phyloP scores from a whole-genome alignment of 2,888 invertebrate species.

The Macaria liturata region DNA sequence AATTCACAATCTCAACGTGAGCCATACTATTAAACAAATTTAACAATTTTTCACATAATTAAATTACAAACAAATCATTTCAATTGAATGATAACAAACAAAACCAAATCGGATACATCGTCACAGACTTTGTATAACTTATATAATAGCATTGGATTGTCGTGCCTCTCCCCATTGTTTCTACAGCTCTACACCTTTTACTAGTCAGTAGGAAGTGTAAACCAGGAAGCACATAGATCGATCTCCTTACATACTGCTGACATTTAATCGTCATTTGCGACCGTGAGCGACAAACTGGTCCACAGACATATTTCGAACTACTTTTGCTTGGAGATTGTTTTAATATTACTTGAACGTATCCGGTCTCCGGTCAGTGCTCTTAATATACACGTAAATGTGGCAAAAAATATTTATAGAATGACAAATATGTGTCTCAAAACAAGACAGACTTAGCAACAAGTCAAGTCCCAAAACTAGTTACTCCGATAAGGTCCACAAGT shows the following conservation, averaged over 20 bases:
- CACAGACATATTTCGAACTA: constrained; percentile 48
- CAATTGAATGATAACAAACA: no score
- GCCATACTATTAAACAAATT: no score
- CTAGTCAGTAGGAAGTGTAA: constrained; percentile 39
- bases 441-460: constrained; percentile 7
- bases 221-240: constrained; percentile 52
- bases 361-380: constrained; percentile 12
- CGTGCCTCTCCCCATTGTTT: constrained; percentile 20
- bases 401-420: background rate
- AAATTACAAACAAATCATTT: no score
- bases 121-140: no score
- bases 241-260: constrained; percentile 50
- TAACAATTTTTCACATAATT: no score
- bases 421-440: constrained; percentile 3
- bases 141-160: background rate
- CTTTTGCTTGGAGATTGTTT: constrained; percentile 14
- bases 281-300: constrained; percentile 65
- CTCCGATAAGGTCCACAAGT: no score
- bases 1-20: no score
- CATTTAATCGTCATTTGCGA: constrained; percentile 61
- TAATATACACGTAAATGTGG: constrained; percentile 3
- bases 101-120: no score
- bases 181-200: constrained; percentile 17
- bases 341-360: constrained; percentile 4
- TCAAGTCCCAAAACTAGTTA: constrained; percentile 1